Percentiles rank a stretch among this genome's conserved stretches.
phyloP scores from a whole-genome alignment of 2,113 vertebrate species.

The Halichoeres trimaculatus region DNA sequence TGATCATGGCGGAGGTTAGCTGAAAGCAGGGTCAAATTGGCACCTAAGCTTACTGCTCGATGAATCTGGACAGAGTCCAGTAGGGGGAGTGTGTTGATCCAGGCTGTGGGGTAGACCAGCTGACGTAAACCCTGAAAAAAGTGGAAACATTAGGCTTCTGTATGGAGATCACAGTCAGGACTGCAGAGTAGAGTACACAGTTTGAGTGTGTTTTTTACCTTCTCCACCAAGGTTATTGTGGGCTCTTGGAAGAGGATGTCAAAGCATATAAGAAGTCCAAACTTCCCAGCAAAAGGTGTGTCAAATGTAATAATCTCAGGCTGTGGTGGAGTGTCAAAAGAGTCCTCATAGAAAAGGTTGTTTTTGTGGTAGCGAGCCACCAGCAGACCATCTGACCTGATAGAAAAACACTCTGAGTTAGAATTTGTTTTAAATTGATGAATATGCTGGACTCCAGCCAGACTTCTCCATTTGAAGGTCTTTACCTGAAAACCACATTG shows the following conservation, averaged over 20 bases:
- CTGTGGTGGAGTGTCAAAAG: conserved; percentile 83
- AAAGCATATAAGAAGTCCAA: conserved; percentile 94
- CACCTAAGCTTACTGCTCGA: conserved; percentile 86
- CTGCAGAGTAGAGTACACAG: not conserved
- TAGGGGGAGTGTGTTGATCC: conserved; percentile 96
- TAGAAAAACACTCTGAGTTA: not conserved
- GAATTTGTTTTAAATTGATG: not conserved
- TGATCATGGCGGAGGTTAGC: conserved; percentile 87
- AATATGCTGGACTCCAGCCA: not conserved
- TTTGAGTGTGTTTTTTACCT: conserved; percentile 49
- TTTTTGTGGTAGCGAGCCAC: conserved; percentile 90
- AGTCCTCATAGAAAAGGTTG: conserved; percentile 89
- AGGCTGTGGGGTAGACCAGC: conserved; percentile 91
- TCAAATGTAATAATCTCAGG: conserved; percentile 86
- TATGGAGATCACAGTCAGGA: not conserved
- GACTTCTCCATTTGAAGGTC: not conserved
- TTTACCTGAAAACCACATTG: conserved; percentile 85
- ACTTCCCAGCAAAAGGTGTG: conserved; percentile 92
- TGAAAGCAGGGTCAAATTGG: conserved; percentile 87
- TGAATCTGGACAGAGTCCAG: conserved; percentile 91
- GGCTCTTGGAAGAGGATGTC: conserved; percentile 94
- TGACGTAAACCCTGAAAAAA: conserved; percentile 83
- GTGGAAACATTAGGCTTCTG: fast-evolving
- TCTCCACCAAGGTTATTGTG: conserved; percentile 81
- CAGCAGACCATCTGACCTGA: conserved; percentile 82